Evolutionary conservation across 2,113 vertebrate species (phyloP).

Genomic region (Cricetomys ansorgei): DNA sequence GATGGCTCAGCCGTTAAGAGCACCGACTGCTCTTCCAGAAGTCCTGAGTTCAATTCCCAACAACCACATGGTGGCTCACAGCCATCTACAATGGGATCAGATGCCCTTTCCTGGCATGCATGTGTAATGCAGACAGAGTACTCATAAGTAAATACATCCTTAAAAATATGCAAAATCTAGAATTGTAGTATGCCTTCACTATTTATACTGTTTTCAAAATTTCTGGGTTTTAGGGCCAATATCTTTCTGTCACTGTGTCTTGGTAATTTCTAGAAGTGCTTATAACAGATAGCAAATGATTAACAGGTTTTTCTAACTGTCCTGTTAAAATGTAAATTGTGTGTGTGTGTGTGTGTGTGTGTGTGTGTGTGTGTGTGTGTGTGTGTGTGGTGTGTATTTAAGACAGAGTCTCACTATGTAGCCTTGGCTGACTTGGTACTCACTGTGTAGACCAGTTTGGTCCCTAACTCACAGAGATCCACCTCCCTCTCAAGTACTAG

Average conservation of each 20-base stretch:
- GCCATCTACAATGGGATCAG: too few species aligned
- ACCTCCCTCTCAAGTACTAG: background rate
- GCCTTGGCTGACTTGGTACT: background rate
- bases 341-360: background rate
- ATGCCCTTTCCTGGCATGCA: too few species aligned
- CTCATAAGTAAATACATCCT: too few species aligned
- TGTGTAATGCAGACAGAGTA: too few species aligned
- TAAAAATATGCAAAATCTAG: background rate
- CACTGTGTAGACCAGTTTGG: background rate
- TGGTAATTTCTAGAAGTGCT: constrained; percentile 10
- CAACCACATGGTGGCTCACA: too few species aligned
- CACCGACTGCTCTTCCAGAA: too few species aligned
- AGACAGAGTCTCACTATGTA: background rate
- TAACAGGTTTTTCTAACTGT: background rate
- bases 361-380: background rate
- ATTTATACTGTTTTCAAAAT: background rate
- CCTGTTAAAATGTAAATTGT: background rate
- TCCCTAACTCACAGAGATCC: background rate
- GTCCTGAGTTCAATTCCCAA: too few species aligned
- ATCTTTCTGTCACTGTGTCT: constrained; percentile 1
- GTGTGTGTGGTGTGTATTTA: background rate
- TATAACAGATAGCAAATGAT: constrained; percentile 13
- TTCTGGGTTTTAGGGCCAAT: background rate
- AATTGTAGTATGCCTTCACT: background rate
- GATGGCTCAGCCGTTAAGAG: too few species aligned